These are phyloP conservation scores for Phodopus roborovskii DNA, from an alignment of 2,113 vertebrate genomes.

Conservation along the genomic window DNA sequence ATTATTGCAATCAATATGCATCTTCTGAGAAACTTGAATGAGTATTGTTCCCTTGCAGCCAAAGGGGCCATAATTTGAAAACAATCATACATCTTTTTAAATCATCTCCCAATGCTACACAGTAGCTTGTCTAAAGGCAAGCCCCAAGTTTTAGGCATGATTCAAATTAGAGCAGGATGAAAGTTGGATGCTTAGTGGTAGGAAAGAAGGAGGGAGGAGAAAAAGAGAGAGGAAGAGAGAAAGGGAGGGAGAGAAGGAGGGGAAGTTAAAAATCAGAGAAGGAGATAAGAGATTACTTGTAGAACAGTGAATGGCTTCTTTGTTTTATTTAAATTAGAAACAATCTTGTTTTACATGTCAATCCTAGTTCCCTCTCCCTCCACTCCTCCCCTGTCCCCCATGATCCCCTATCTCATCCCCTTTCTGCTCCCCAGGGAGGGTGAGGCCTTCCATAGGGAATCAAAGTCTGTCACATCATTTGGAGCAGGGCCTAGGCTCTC, in stretches of 20 bases:
- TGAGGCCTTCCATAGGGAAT: too few relatives aligned
- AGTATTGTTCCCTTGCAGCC: conserved; percentile 56
- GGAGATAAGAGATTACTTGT: neutral
- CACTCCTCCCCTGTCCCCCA: too few relatives aligned
- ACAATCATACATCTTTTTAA: neutral
- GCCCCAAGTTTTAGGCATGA: neutral
- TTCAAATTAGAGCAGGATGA: neutral
- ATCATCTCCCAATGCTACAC: neutral
- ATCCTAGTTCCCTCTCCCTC: too few relatives aligned
- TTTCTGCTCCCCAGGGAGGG: too few relatives aligned
- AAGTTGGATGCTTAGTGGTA: neutral
- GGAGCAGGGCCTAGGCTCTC: too few relatives aligned
- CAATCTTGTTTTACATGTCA: too few relatives aligned
- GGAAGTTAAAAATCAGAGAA: neutral
- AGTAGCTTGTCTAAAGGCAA: conserved; percentile 46
- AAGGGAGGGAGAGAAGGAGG: neutral
- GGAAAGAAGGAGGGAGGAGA: neutral
- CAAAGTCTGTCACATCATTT: too few relatives aligned
- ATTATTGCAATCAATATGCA: conserved; percentile 18
- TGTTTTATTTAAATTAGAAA: neutral
- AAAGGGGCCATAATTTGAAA: conserved; percentile 53
- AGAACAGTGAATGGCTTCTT: conserved; percentile 4
- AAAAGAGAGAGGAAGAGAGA: neutral
- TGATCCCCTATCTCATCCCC: too few relatives aligned
- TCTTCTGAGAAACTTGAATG: conserved; percentile 55